These are phyloP conservation scores for Liodrosophila aerea DNA, from an alignment of 2,888 invertebrate genomes.

Conservation along the genomic window DNA sequence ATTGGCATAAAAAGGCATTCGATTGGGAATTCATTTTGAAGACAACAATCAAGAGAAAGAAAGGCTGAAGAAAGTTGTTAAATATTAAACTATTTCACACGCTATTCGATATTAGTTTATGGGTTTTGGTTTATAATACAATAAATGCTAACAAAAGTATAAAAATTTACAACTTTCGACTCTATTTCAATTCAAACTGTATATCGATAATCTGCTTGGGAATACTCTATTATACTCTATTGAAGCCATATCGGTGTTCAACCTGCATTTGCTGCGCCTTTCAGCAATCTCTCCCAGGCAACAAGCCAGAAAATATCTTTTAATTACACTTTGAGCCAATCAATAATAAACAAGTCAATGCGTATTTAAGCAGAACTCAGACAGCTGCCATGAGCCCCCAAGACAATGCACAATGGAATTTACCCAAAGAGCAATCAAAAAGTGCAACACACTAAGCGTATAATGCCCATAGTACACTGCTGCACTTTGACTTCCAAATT, in stretches of 20 bases:
- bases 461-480: slow-evolving; percentile 45
- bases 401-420: slow-evolving; percentile 22
- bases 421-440: slow-evolving; percentile 41
- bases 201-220: slow-evolving; percentile 1
- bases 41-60: too few species aligned
- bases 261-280: slow-evolving; percentile 52
- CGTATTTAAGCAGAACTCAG: slow-evolving; percentile 37
- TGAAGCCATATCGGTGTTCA: neutral
- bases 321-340: slow-evolving; percentile 54
- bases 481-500: slow-evolving; percentile 76
- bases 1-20: too few species aligned
- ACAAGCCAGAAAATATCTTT: slow-evolving; percentile 56
- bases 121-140: too few species aligned
- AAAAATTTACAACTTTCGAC: neutral
- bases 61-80: too few species aligned
- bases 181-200: neutral
- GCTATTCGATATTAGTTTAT: too few species aligned
- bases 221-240: neutral
- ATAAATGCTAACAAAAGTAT: too few species aligned
- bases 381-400: slow-evolving; percentile 57
- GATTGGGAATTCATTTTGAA: too few species aligned
- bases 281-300: slow-evolving; percentile 49
- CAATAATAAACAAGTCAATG: slow-evolving; percentile 36
- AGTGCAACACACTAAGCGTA: slow-evolving; percentile 61
- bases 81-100: too few species aligned